phyloP scores from a whole-genome alignment of 2,113 vertebrate genomes.

The Datnioides undecimradiatus region DNA sequence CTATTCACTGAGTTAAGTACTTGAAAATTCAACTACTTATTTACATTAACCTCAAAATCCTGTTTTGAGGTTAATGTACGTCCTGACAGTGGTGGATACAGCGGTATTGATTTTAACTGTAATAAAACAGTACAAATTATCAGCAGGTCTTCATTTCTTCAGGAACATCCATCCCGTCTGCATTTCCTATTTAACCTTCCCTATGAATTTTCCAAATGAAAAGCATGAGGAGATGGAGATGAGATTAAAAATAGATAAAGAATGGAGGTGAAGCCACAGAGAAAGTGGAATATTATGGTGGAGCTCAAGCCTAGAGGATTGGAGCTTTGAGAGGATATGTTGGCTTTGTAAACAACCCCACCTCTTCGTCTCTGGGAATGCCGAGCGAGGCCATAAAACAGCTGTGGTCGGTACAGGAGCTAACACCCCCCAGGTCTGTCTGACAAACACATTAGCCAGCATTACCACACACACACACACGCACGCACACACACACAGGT shows the following conservation, averaged over 20 bases:
- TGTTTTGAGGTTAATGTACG: too few relatives aligned
- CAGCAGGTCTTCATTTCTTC: slow-evolving; percentile 28
- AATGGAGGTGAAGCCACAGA: background rate
- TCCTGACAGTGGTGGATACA: too few relatives aligned
- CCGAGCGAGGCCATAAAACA: slow-evolving; percentile 39
- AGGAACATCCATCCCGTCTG: background rate
- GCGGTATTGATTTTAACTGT: slow-evolving; percentile 12
- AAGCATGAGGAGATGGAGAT: background rate
- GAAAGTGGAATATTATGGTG: background rate
- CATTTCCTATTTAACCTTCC: background rate
- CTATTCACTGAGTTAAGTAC: too few relatives aligned
- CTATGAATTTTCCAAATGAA: slow-evolving; percentile 8
- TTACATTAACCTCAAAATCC: too few relatives aligned
- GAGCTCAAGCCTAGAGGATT: background rate
- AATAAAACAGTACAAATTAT: slow-evolving; percentile 13
- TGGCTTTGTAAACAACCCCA: slow-evolving; percentile 25
- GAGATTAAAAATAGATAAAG: slow-evolving; percentile 29
- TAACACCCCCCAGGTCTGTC: slow-evolving; percentile 4
- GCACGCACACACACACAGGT: background rate
- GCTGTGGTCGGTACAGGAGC: slow-evolving; percentile 33
- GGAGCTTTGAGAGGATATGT: slow-evolving; percentile 21
- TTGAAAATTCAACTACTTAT: too few relatives aligned
- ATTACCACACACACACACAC: background rate
- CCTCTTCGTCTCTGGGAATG: slow-evolving; percentile 1
- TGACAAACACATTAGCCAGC: slow-evolving; percentile 31